Conservation (phyloP, 2,888 invertebrate genomes). For the Luffia ferchaultella region DNA sequence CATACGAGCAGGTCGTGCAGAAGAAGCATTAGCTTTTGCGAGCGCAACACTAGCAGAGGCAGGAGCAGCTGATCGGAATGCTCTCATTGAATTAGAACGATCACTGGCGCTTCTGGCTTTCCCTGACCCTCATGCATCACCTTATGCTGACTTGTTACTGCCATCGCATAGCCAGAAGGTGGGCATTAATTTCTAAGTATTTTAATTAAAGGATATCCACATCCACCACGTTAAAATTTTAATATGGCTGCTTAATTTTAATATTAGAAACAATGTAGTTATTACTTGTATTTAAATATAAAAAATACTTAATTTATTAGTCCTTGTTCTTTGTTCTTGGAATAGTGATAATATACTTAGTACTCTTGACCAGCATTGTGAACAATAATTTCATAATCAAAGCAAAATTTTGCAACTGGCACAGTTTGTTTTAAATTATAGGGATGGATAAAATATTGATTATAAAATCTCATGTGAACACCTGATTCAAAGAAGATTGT, state of each 20-base stretch:
- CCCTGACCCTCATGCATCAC: constrained; percentile 93
- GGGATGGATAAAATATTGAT: not conserved
- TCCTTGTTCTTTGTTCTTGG: no score
- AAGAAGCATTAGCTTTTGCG: constrained; percentile 89
- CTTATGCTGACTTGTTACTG: constrained; percentile 93
- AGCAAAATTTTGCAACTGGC: not conserved
- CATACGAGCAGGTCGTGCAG: constrained; percentile 83
- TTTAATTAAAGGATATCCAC: not conserved
- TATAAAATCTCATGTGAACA: no score
- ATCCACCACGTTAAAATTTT: no score
- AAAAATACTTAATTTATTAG: no score
- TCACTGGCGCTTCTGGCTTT: constrained; percentile 95
- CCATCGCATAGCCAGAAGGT: constrained; percentile 95
- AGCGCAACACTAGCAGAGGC: constrained; percentile 90
- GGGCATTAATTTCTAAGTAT: constrained; percentile 9
- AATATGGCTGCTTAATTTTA: no score
- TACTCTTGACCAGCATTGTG: no score
- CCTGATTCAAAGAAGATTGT: no score
- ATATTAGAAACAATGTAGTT: no score
- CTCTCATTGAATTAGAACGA: constrained; percentile 84
- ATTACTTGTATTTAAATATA: no score
- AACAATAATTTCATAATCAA: no score
- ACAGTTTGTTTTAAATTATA: not conserved
- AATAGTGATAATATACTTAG: no score
- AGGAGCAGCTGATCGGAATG: constrained; percentile 80